phyloP scores from a whole-genome alignment of 2,888 invertebrate genomes.

The Elegia similella region DNA sequence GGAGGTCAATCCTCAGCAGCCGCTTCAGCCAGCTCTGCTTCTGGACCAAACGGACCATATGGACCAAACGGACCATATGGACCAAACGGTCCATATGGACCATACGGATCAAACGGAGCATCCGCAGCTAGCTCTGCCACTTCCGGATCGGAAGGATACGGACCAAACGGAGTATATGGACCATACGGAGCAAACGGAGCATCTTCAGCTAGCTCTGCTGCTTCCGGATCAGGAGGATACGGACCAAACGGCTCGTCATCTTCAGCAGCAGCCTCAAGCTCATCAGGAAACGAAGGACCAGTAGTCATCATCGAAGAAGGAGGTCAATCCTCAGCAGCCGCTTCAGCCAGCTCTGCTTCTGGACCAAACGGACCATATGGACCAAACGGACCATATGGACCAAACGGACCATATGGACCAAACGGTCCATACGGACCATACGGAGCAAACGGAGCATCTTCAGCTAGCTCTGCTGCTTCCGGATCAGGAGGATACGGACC shows the following conservation, averaged over 20 bases:
- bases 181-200: background rate
- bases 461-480: slow-evolving; percentile 6
- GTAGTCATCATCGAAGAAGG: too few relatives aligned
- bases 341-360: too few relatives aligned
- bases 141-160: background rate
- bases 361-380: too few relatives aligned
- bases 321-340: too few relatives aligned
- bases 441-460: slow-evolving; percentile 7
- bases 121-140: too few relatives aligned
- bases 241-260: too few relatives aligned
- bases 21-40: slow-evolving; percentile 11
- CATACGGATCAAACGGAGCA: background rate
- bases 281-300: too few relatives aligned
- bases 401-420: background rate
- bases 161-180: background rate
- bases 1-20: background rate
- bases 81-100: background rate
- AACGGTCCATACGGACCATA: background rate
- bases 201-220: too few relatives aligned
- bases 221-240: too few relatives aligned
- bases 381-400: background rate
- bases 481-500: slow-evolving; percentile 13
- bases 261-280: too few relatives aligned
- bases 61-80: background rate
- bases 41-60: too few relatives aligned